A percentile compares a stretch with the other conserved stretches of the same genome.
phyloP scores from a whole-genome alignment of 2,797 vertebrate species.

The Pangasius sanitwongsei region DNA sequence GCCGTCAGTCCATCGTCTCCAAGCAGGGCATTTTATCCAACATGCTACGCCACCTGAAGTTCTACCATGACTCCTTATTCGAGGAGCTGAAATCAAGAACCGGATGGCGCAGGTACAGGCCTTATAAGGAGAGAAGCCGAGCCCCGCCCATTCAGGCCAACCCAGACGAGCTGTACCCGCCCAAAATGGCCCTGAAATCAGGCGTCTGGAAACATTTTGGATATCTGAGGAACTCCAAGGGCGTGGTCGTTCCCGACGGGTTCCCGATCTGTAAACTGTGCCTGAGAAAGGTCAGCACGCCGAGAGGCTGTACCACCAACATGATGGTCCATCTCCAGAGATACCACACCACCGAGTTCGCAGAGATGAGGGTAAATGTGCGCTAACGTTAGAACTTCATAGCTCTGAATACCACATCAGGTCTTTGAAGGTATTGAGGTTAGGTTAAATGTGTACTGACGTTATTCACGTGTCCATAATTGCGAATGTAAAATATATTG shows the following conservation, averaged over 20 bases:
- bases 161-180: slow-evolving; percentile 29
- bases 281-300: slow-evolving; percentile 42
- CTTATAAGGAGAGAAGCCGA: slow-evolving; percentile 19
- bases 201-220: slow-evolving; percentile 45
- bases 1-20: slow-evolving; percentile 42
- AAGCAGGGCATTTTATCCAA: slow-evolving; percentile 44
- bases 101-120: slow-evolving; percentile 9
- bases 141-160: slow-evolving; percentile 25
- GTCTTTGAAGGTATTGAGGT: neutral
- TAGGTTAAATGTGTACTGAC: no score
- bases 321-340: slow-evolving; percentile 48
- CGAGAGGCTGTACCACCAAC: slow-evolving; percentile 40
- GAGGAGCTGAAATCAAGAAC: slow-evolving; percentile 32
- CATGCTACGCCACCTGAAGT: slow-evolving; percentile 43
- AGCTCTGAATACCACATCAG: no score
- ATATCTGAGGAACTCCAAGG: slow-evolving; percentile 43
- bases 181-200: slow-evolving; percentile 41
- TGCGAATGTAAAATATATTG: no score
- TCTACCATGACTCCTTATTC: slow-evolving; percentile 38
- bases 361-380: slow-evolving; percentile 27
- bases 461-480: no score
- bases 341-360: slow-evolving; percentile 30
- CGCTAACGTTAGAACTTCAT: neutral
- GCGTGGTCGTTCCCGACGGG: slow-evolving; percentile 28
- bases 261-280: slow-evolving; percentile 46